Base-by-base conservation (phyloP, 2,797 vertebrate genomes). In the Nannoperca obscura region DNA sequence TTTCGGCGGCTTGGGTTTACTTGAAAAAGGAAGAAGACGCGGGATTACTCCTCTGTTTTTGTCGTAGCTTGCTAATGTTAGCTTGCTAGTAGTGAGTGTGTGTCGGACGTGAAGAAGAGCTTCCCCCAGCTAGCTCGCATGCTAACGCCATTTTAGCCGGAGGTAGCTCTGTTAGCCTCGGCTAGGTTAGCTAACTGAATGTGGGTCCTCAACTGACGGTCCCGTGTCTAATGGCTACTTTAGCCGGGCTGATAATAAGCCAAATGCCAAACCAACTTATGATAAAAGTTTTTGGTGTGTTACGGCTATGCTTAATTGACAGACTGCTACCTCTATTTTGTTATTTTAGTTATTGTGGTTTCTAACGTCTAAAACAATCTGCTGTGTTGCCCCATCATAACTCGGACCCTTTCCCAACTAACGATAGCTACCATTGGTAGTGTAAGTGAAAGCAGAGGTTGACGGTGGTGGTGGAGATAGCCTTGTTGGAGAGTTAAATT, bases 11-110 rank as follows among this genome's bases (percentile, higher is more conserved):
- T 68, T 24, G 5, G 40, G 69, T 74, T 24, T 9, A 65, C 63
- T 75, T 36, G 42, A 64, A 67, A 70, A 47, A 0, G 62, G 27
- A 5, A 47, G 49, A 68, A 82, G 61, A 79, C 61, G 85, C 71
- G 76, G 89, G 89, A 86, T 93, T 89, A 78, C 86, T 86, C 76
- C 89, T 91, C 84, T 92, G 92, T 95, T 95, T 94, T 92, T 93
- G 90, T 93, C 88, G 91, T 91, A 92, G 92, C 88, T 86, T 30
- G 92, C 92, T 92, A 92, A 74, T 10, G 86, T 86, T 94, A 93
- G 92, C 93, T 59, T 66, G 87, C 88, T 93, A 89, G 78, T 71
- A 73, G 76, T 63, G 79, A 81, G 87, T 88, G 86, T 88, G 76
- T 86, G 90, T 91, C 89, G 90, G 90, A 93, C 88, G 91, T 85